Base-by-base conservation (phyloP, 2,888 invertebrate species). In the Amiota communis region DNA sequence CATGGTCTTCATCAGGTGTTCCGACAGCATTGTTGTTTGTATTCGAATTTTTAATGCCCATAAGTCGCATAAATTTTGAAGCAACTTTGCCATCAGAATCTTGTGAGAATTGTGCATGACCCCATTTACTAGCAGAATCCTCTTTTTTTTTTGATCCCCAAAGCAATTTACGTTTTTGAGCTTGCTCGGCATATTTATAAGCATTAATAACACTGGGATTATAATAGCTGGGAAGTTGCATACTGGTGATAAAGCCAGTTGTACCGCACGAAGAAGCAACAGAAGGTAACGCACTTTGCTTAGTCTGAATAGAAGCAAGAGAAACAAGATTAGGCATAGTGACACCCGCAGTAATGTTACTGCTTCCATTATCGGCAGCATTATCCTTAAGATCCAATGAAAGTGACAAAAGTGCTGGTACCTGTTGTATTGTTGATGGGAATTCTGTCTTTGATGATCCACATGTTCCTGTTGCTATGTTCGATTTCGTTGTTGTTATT, bases 61-160 rank as follows among this genome's bases (percentile, higher is more conserved):
- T 98, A 65, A 99, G 92, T 77, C 98, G 92, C 91, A 97, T 96
- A 90, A 99, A 99, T 91, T 98, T 99, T 74, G 95, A 96, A 0
- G 96, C 95, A 82, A 97, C 95, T 90, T 95, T 96, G 76, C 97
- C 98, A 89, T 98, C 98, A 23, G 94, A 92, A 90, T 98, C 98
- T 88, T 97, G 95, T 0, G 96, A 94, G 90, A 98, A 97, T 46
- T 95, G 94, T 0, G 97, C 94, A 74, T 77, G 94, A 80, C 95
- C 94, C 97, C 97, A 97, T 76, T 94, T 93, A 59, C 87, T 85
- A 47, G 88, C 85, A 48, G 87, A 85, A 49, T 88, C 87, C 56
- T 91, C 91, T 59, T 91, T 90, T 75, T 91, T 93, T 90, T 95
- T 96, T 83, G 94, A 94, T 2, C 95, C 93, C 98, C 98, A 98